Base-by-base conservation (phyloP, 1,140 invertebrate species). In the Atta texana region DNA sequence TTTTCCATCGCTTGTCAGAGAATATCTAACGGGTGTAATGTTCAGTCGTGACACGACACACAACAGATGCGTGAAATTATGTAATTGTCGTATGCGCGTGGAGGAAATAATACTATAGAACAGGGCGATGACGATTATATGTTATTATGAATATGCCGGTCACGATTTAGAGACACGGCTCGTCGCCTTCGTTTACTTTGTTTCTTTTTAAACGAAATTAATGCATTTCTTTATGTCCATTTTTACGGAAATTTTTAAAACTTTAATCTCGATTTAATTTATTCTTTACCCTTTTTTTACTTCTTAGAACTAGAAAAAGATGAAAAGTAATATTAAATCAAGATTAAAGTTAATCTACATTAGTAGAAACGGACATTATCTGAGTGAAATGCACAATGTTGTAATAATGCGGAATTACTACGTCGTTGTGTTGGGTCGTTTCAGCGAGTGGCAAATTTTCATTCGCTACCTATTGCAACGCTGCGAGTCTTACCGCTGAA, bases 61-160 rank as follows among this genome's bases (percentile, higher is more conserved):
- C 44, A 21, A n/a, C n/a, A 78, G 28, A 78, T 44, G 57, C 28
- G 59, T 57, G 31, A 68, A 81, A n/a, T 69, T 63, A 59, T 16
- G n/a, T 76, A 80, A 89, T 89, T 80, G 74, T 61, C 44, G 28
- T 53, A 28, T 55, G 24, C 31, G 66, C 63, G 63, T 31, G 57
- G 57, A 34, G n/a, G 7, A 31, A 76, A 71, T 59, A 49, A 76
- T 72, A 14, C 24, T 24, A 21, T 7, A 5, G 7, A 31, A 39
- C 31, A 8, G 21, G 57, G 69, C 16, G 51, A 59, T 63, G 34
- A 86, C 49, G 16, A 77, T 87, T 53, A 31, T 53, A 49, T 24
- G 24, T 21, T 39, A 53, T 80, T 53, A 49, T 21, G 16, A 49
- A 39, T 14, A 31, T n/a, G 61, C 16, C 18, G 34, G 55, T 74